Evolutionary conservation across 1,140 invertebrate genomes (phyloP).

Genomic region (Rhynchophorus ferrugineus): DNA sequence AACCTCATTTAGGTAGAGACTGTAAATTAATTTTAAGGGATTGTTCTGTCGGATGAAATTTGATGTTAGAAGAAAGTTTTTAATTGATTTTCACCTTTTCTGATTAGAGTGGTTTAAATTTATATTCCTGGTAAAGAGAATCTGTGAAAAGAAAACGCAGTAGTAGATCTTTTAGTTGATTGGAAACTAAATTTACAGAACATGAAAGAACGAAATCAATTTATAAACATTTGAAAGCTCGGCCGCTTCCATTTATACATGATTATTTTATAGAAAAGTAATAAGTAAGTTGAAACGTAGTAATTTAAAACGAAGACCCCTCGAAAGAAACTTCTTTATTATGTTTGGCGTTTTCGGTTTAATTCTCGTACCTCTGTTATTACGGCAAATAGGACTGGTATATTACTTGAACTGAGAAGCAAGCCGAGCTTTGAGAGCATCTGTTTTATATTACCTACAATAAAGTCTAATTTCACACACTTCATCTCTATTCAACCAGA

Average conservation of each 20-base stretch:
- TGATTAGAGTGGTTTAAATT: no score
- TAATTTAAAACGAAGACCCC: neutral
- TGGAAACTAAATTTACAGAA: no score
- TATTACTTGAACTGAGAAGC: conserved; percentile 10
- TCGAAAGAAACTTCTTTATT: neutral
- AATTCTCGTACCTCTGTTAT: neutral
- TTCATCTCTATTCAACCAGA: conserved; percentile 15
- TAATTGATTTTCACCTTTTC: no score
- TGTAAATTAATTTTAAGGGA: no score
- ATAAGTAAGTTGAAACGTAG: neutral
- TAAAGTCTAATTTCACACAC: conserved; percentile 18
- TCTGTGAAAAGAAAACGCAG: no score
- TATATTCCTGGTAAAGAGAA: no score
- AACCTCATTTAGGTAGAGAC: no score
- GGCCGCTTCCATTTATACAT: no score
- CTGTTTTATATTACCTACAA: conserved; percentile 20
- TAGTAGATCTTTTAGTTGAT: no score
- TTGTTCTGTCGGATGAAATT: no score
- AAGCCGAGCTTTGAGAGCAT: conserved; percentile 5
- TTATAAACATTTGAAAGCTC: neutral
- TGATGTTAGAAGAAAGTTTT: no score
- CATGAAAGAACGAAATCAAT: no score
- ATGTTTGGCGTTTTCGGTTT: neutral
- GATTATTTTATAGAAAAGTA: neutral
- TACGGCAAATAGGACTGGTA: neutral